Evolutionary conservation across 2,797 vertebrate genomes (phyloP), one percentile per base, ranked within the genome.

Genomic region (Bovichtus diacanthus): DNA sequence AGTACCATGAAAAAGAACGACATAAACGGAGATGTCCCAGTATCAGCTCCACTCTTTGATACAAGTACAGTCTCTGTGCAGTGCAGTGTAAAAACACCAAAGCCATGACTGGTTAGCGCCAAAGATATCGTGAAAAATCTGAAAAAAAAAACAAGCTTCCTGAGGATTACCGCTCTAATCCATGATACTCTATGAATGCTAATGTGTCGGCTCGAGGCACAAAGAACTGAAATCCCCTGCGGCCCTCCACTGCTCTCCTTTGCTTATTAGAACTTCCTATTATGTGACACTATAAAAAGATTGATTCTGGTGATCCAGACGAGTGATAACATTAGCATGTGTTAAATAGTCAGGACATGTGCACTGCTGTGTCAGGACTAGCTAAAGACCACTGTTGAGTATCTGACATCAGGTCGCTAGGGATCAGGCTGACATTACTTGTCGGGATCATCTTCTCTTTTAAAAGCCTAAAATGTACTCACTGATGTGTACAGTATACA

Each of bases 151-250:
- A 88, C 56, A 90, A 83, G 62, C 74, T 80, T 83, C 56, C 73
- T 44, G 43, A 80, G 85, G 88, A 88, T 91, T 88, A 87, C 38
- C 18, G 63, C 79, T 81, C 62, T 90, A 90, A 91, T 88, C 87
- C 84, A 64, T 51, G 58, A 81, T 77, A 50, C 60, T 62, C 69
- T 46, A 61, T 78, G 76, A 92, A 92, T 91, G 83, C 83, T 85
- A 90, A 91, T 91, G 61, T 80, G 34, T 27, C 44, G 3, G 39
- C 74, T 83, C 23, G 6, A 80, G 78, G 75, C 71, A 85, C 76
- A 81, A 80, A 80, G 55, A 82, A 71, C 69, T 75, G 41, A 65
- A 87, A 85, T 81, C 81, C 83, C 87, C 63, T 15, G 66, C 10
- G 63, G 78, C 69, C 61, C 62, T 76, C 36, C 47, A 43, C 71